Evolutionary conservation across 2,113 vertebrate species (phyloP), one percentile per base, ranked within the genome.

Genomic region (Probosciger aterrimus): DNA sequence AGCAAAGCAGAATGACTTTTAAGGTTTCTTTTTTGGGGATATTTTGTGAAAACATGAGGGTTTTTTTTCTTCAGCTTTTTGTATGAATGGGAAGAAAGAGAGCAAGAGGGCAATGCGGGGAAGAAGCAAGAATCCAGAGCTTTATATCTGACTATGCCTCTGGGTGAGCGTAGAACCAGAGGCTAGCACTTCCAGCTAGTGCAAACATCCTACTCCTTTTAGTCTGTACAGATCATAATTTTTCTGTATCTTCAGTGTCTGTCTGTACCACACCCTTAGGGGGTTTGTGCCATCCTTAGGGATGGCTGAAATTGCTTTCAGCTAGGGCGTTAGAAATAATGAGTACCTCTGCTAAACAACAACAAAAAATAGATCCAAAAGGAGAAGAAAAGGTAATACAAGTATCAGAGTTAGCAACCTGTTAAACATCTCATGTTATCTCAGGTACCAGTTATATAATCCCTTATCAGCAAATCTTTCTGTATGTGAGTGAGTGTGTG

Each of bases 391-490:
- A 71, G 7, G 6, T 43, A 78, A 67, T 68, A 31, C 14, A 75
- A 90, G 25, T 47, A 93, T 23, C 31, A 81, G 50, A 81, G 15
- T 49, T 39, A 77, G 9, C 46, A 88, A 30, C 11, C 82, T 92
- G 74, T 97, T 97, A 96, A 97, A 94, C 41, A 95, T 86, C 73
- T 96, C 57, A 71, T 82, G 68, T 93, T 97, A 89, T 95, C 86
- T 92, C 90, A 91, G 73, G 92, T 94, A 96, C 47, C 75, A 95
- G 94, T 97, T 93, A 94, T 77, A 96, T 76, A 96, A 97, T 90
- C 94, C 88, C 82, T 95, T 96, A 97, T 97, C 93, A 96, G 79
- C 80, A 96, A 86, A 86, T 64, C 12, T 52, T 46, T 76, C n/a
- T 94, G 46, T 57, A 15, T 37, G 2, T 35, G 60, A 20, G 20